Evolutionary conservation across 2,113 vertebrate species (phyloP).

Genomic region (Mastomys coucha): DNA sequence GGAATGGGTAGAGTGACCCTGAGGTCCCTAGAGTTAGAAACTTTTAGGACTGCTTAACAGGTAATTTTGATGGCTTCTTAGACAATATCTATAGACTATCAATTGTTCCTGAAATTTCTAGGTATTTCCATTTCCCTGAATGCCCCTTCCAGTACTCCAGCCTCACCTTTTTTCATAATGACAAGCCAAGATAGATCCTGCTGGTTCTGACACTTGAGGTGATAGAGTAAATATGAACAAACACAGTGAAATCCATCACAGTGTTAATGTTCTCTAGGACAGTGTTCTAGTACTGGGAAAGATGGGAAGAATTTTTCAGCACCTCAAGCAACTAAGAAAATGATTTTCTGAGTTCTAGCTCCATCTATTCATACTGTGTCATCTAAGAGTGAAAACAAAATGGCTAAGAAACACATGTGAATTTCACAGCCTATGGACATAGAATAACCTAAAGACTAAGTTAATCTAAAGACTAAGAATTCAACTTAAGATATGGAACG

Average conservation of each 20-base stretch:
- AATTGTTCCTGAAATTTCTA: background rate
- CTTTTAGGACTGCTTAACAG: background rate
- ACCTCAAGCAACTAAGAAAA: background rate
- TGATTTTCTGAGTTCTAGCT: background rate
- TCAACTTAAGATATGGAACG: background rate
- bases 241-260: background rate
- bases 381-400: background rate
- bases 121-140: background rate
- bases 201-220: background rate
- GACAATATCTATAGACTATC: background rate
- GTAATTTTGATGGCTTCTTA: background rate
- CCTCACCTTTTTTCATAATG: background rate
- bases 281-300: background rate
- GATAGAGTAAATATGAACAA: background rate
- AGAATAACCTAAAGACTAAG: background rate
- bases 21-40: background rate
- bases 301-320: background rate
- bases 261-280: background rate
- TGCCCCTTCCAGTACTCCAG: background rate
- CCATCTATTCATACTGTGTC: background rate
- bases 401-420: constrained; percentile 1
- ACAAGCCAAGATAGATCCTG: background rate
- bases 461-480: background rate
- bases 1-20: too few relatives aligned
- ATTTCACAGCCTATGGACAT: background rate